Base-by-base conservation (phyloP, 1,140 invertebrate species). In the Drosophila santomea region DNA sequence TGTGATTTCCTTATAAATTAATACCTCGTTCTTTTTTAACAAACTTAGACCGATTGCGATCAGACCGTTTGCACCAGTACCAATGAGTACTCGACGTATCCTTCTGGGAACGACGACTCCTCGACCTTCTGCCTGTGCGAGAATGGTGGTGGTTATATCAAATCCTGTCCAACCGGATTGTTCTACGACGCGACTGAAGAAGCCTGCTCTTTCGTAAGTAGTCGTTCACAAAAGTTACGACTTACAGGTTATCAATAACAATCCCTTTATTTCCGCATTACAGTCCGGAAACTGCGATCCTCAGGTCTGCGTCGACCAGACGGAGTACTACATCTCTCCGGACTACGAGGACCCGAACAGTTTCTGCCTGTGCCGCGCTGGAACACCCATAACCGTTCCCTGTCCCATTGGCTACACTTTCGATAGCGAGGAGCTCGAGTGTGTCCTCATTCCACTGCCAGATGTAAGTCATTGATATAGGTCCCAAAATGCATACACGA, bases 321-420 rank as follows among this genome's bases (percentile, higher is more conserved):
- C 8, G 0, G 76, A 88, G 12, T 88, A 83, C 39, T 38, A 28
- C 0, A 36, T 72, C 2, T 66, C 56, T 0, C 35, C 50, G 2
- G 63, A 86, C 47, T 76, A 67, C n/a, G 60, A 57, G 0, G 78
- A 86, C 51, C 7, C 60, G 3, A 56, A 86, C 36, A 68, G 56
- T 14, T 86, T 86, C 52, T 91, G 90, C 28, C 4, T 84, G 11
- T 91, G 90, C 35, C 72, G 80, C 14, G 78, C 61, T 12, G 62
- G 56, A 4, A 35, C 78, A 11, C 73, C 78, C 6, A 17, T 60
- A 2, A 11, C 81, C 11, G 78, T 84, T 4, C 55, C 74, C 17
- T 91, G 90, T 5, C 73, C 82, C 23, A 63, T 76, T 48, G 83
- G 83, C 36, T 86, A 83, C 20, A 77, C 83, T 2, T 86, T 86